Evolutionary conservation across 2,888 invertebrate genomes (phyloP).

Genomic region (Drosophila niveifrons): DNA sequence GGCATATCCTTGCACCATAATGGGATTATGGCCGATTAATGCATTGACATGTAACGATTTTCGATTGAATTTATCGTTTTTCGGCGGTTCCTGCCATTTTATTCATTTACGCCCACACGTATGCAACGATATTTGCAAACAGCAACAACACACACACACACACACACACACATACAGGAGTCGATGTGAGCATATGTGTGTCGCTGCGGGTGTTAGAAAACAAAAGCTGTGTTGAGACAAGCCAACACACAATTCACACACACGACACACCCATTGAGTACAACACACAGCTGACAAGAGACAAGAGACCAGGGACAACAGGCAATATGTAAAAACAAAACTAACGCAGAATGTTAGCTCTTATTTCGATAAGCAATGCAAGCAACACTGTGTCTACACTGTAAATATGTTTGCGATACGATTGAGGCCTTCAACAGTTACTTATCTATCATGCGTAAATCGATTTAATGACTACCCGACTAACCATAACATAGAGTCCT

Average conservation of each 20-base stretch:
- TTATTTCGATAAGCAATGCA: conserved; percentile 34
- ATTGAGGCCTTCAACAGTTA: neutral
- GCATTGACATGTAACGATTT: conserved; percentile 86
- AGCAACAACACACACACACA: conserved; percentile 20
- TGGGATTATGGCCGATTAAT: conserved; percentile 86
- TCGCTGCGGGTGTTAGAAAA: conserved; percentile 81
- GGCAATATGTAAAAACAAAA: conserved; percentile 72
- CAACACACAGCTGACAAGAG: conserved; percentile 20
- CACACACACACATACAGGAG: conserved; percentile 11
- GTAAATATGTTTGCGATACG: conserved; percentile 10
- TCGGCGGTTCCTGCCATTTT: conserved; percentile 81
- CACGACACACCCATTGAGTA: neutral
- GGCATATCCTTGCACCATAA: conserved; percentile 84
- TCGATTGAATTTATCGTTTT: conserved; percentile 86
- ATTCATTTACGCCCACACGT: conserved; percentile 83
- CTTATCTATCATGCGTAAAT: neutral
- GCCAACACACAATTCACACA: conserved; percentile 37
- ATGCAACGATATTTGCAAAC: conserved; percentile 77
- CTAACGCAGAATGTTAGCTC: conserved; percentile 68
- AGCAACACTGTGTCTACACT: conserved; percentile 52
- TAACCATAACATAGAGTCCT: too few species aligned
- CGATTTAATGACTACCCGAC: neutral
- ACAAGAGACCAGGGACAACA: conserved; percentile 20
- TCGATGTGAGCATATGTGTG: conserved; percentile 47
- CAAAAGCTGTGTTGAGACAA: conserved; percentile 74